Evolutionary conservation across 2,888 invertebrate genomes (phyloP), one percentile per base, ranked within the genome.

Genomic region (Ormyrus labotus): DNA sequence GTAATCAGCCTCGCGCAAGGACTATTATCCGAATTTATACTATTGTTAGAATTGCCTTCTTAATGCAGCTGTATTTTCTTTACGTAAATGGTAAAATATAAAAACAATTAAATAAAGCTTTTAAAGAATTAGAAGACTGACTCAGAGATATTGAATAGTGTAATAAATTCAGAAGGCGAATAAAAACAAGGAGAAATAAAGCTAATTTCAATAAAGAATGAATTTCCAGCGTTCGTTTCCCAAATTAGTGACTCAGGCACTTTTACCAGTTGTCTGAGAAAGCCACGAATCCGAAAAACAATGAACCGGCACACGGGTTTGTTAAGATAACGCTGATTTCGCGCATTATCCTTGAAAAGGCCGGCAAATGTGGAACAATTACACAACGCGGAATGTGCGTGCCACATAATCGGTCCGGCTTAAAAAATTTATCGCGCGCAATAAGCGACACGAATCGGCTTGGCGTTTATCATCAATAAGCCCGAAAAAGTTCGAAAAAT

Each of bases 341-440:
- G 6, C 34, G 57, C 48, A 10, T 19, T 50, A 50, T 73, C 73
- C 64, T 63, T 65, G 75, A 75, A 51, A 53, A 34, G 61, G 60
- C 34, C 51, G 8, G 34, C 19, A 75, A 75, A 67, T 68, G 67
- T 75, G 68, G 75, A 60, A 75, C 60, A 68, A 75, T 75, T 75
- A 75, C 60, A 50, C 60, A 75, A 68, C 13, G 13, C 60, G 10
- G 34, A 75, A 60, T 34, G 60, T 45, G 45, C 67, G 11, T 47
- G 67, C 51, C 60, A 53, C 53, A 53, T 75, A 75, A 75, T 67
- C 45, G 68, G n/a, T 57, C 51, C 9, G 34, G 19, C 11, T 13
- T 7, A 8, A 13, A 60, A 53, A 68, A 75, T 60, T 57, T 57
- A 69, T 67, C 53, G 8, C 34, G 13, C 47, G 48, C 61, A 76